Evolutionary conservation across 2,888 invertebrate genomes (phyloP).

Genomic region (Ligdia adustata): DNA sequence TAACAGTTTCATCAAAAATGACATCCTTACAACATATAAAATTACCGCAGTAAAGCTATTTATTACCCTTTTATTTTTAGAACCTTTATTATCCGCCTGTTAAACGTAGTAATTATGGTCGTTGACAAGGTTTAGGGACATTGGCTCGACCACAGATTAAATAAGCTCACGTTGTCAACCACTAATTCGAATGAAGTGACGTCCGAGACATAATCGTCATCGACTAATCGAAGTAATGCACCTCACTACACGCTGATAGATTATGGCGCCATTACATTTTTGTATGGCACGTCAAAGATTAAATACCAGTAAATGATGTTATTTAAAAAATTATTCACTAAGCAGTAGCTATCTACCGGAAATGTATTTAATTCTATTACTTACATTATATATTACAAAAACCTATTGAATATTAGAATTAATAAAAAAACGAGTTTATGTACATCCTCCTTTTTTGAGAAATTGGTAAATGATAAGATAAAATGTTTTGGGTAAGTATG

Average conservation of each 20-base stretch:
- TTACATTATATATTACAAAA: too few relatives aligned
- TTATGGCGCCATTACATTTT: slow-evolving; percentile 54
- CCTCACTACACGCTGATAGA: slow-evolving; percentile 50
- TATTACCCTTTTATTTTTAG: slow-evolving; percentile 38
- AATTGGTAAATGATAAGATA: too few relatives aligned
- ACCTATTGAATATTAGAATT: too few relatives aligned
- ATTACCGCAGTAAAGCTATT: slow-evolving; percentile 23
- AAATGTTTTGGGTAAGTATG: too few relatives aligned
- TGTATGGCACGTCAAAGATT: too few relatives aligned
- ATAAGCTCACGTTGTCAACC: slow-evolving; percentile 10
- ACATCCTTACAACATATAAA: slow-evolving; percentile 20
- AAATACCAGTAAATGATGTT: too few relatives aligned
- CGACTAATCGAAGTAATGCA: slow-evolving; percentile 56
- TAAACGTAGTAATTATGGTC: slow-evolving; percentile 55
- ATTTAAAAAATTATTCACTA: too few relatives aligned
- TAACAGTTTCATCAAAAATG: slow-evolving; percentile 24
- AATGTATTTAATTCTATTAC: too few relatives aligned
- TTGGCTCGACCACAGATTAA: slow-evolving; percentile 42
- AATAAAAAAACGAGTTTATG: too few relatives aligned
- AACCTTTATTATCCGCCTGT: slow-evolving; percentile 35
- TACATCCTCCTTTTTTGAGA: too few relatives aligned
- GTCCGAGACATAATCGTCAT: slow-evolving; percentile 55
- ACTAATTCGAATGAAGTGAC: slow-evolving; percentile 55
- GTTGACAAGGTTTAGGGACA: slow-evolving; percentile 56
- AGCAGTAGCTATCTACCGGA: too few relatives aligned